Evolutionary conservation across 2,888 invertebrate species (phyloP).

Genomic region (Frankliniella fusca): DNA sequence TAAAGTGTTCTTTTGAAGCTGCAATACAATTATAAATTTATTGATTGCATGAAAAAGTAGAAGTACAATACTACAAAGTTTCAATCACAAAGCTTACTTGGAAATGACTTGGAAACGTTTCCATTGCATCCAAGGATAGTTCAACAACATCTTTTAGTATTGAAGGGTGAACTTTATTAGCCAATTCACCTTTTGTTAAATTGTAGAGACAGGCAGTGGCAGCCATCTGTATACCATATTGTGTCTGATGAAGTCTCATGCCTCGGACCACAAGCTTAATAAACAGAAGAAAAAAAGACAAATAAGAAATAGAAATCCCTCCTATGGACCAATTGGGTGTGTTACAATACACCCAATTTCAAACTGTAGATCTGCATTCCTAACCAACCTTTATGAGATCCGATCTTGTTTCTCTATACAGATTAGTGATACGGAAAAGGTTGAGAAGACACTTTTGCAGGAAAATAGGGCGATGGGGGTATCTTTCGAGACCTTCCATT

Average conservation of each 20-base stretch:
- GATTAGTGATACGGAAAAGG: conserved; percentile 54
- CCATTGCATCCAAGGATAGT: conserved; percentile 64
- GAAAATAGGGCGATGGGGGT: conserved; percentile 55
- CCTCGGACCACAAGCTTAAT: conserved; percentile 43
- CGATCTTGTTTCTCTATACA: conserved; percentile 53
- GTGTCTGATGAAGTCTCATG: conserved; percentile 52
- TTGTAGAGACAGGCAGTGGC: conserved; percentile 72
- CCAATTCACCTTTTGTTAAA: conserved; percentile 61
- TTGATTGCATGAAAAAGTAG: not conserved
- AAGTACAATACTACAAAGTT: conserved; percentile 36
- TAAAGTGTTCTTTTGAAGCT: conserved; percentile 67
- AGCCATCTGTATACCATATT: conserved; percentile 66
- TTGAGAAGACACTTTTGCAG: conserved; percentile 65
- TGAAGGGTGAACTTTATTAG: conserved; percentile 60
- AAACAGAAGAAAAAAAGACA: not conserved
- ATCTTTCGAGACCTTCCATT: conserved; percentile 56
- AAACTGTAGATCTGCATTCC: not conserved
- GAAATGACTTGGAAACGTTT: conserved; percentile 60
- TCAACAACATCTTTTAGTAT: conserved; percentile 59
- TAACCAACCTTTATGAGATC: conserved; percentile 57
- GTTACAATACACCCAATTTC: not conserved
- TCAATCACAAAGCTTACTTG: conserved; percentile 47
- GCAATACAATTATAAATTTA: conserved; percentile 34
- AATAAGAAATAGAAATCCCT: not conserved
- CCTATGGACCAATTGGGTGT: not conserved